Evolutionary conservation across 2,888 invertebrate genomes (phyloP).

Genomic region (Drosophila paucipuncta): DNA sequence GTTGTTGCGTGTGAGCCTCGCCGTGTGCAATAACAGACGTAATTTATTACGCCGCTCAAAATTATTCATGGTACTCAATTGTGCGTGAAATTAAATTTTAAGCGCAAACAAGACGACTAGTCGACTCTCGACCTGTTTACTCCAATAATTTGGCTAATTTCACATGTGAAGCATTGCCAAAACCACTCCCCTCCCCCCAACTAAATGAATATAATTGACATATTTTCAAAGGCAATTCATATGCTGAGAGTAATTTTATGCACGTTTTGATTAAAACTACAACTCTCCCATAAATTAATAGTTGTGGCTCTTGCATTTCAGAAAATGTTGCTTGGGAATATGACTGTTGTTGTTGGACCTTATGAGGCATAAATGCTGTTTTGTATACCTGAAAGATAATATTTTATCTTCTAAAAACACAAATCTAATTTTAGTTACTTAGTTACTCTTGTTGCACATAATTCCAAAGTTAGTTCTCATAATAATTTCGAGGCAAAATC

Average conservation of each 20-base stretch:
- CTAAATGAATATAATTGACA: constrained; percentile 58
- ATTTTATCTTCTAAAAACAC: too few species aligned
- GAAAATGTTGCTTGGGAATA: not conserved
- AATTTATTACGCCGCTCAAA: constrained; percentile 81
- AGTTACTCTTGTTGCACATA: too few species aligned
- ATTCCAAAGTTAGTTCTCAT: not conserved
- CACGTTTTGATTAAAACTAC: constrained; percentile 5
- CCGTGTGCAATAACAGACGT: constrained; percentile 76
- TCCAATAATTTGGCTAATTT: constrained; percentile 81
- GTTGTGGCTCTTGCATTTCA: not conserved
- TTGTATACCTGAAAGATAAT: not conserved
- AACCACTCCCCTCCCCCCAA: constrained; percentile 14
- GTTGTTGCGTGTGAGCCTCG: constrained; percentile 24
- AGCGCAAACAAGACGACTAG: constrained; percentile 75
- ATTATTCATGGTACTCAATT: constrained; percentile 82
- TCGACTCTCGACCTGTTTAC: constrained; percentile 61
- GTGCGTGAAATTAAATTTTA: constrained; percentile 83
- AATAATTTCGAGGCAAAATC: too few species aligned
- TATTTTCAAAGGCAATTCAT: constrained; percentile 36
- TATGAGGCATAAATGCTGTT: not conserved
- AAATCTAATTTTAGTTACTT: not conserved
- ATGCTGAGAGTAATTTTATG: constrained; percentile 15
- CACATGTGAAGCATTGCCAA: constrained; percentile 37
- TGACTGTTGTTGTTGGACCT: not conserved
- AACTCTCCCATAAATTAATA: constrained; percentile 1